These are phyloP conservation scores for Siniperca undulata DNA, from an alignment of 2,797 vertebrate species.

Conservation along the genomic window DNA sequence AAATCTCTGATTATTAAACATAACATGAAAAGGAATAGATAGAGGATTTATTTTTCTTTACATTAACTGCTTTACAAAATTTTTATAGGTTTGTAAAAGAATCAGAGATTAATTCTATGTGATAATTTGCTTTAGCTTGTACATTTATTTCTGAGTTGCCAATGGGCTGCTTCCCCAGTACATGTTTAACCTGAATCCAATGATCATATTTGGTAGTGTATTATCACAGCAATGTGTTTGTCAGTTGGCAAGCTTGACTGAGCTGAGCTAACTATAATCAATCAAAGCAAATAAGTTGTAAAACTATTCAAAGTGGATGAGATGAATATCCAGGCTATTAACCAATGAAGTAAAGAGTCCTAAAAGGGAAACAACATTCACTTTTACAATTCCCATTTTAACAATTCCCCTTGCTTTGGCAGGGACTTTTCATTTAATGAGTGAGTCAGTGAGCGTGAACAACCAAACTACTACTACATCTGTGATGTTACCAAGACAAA, in stretches of 20 bases:
- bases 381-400: background rate
- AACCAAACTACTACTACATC: background rate
- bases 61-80: no score
- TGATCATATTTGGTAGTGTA: background rate
- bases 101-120: no score
- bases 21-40: no score
- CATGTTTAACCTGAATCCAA: background rate
- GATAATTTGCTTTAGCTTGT: no score
- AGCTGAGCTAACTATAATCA: conserved; percentile 4
- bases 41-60: no score
- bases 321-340: background rate
- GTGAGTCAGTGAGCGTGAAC: background rate
- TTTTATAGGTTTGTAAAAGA: no score
- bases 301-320: conserved; percentile 13
- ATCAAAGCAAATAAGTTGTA: conserved; percentile 9
- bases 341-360: background rate
- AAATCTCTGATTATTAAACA: no score
- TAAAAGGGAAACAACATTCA: background rate
- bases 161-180: no score
- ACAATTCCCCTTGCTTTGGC: background rate
- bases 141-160: no score
- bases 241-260: background rate
- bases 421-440: background rate
- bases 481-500: background rate
- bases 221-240: background rate